Percentiles rank a stretch among this genome's conserved stretches.
These are phyloP conservation scores for Scomber colias DNA, from an alignment of 2,113 vertebrate species.

Conservation along the genomic window DNA sequence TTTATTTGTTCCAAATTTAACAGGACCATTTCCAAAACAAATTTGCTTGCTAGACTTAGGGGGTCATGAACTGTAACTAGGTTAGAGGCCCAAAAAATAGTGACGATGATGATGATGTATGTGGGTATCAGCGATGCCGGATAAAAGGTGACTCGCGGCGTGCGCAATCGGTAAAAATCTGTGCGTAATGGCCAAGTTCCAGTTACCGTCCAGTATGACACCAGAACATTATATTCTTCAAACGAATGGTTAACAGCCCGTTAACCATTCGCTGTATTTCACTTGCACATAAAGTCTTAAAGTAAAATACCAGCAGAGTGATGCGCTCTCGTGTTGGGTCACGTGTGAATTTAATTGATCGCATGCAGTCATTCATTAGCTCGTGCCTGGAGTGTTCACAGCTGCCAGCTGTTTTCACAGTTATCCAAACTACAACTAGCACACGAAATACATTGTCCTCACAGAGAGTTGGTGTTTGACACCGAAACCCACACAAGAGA, in stretches of 20 bases:
- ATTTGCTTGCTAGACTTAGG: not conserved
- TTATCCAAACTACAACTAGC: not conserved
- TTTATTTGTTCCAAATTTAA: constrained; percentile 18
- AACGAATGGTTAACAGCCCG: no score
- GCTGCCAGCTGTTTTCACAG: not conserved
- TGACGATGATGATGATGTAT: not conserved
- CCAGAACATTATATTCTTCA: not conserved
- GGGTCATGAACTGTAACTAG: constrained; percentile 61
- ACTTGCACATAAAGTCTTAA: not conserved
- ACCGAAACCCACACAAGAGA: no score
- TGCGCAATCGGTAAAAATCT: not conserved
- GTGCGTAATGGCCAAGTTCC: not conserved
- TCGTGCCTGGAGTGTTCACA: not conserved
- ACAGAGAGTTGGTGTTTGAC: no score
- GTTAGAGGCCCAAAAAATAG: constrained; percentile 19
- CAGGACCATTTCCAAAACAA: constrained; percentile 7
- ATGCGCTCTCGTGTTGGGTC: constrained; percentile 34
- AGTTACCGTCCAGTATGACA: not conserved
- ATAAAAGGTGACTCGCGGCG: not conserved
- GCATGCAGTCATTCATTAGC: constrained; percentile 56
- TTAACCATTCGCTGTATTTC: no score
- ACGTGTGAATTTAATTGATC: constrained; percentile 64
- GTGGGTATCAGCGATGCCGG: not conserved
- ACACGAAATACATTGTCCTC: not conserved
- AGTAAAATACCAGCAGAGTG: not conserved